Base-by-base conservation (phyloP, 1,140 invertebrate genomes). In the Drosophila saltans region DNA sequence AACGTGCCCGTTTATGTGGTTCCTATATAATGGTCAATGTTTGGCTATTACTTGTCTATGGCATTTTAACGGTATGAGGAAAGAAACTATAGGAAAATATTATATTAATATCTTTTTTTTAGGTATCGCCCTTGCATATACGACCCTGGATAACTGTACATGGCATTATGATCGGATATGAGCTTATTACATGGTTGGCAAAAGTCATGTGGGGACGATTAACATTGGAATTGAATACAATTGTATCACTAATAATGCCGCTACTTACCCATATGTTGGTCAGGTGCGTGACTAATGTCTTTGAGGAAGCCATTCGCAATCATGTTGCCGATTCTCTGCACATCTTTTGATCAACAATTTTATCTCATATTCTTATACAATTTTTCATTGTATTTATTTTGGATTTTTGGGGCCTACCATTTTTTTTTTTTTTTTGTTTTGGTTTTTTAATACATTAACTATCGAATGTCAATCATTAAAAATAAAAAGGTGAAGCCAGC, bases 401-500 rank as follows among this genome's bases (percentile, higher is more conserved):
- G 4, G 6, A 2, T 45, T 7, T 45, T 45, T 10, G 4, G 2
- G 2, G 2, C 10, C 1, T 9, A 11, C 40, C 1, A 0, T 41
- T 41, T 9, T 43, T 43, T 3, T 41, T 41, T 9, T 43, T 43
- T 3, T 16, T 4, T 21, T 21, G 2, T n/a, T 48, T 48, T 4
- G 21, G 7, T 52, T 26, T 24, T 26, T 52, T 52, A 16, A 16
- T 52, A 52, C 45, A 24, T 52, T 52, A 36, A 58, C 9, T 33
- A 40, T 28, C 72, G 36, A 69, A 76, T 77, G 74, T 77, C 66
- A 77, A 77, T 77, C 74, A 77, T 77, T 77, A 77, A 77, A 77
- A 77, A 77, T 77, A 77, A 77, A 77, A 77, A 77, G 74, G 74
- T 77, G 74, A 66, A 77, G 73, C 62, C 16, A 24, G 64, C 73